Evolutionary conservation across 2,113 vertebrate species (phyloP).

Genomic region (Pionites leucogaster): DNA sequence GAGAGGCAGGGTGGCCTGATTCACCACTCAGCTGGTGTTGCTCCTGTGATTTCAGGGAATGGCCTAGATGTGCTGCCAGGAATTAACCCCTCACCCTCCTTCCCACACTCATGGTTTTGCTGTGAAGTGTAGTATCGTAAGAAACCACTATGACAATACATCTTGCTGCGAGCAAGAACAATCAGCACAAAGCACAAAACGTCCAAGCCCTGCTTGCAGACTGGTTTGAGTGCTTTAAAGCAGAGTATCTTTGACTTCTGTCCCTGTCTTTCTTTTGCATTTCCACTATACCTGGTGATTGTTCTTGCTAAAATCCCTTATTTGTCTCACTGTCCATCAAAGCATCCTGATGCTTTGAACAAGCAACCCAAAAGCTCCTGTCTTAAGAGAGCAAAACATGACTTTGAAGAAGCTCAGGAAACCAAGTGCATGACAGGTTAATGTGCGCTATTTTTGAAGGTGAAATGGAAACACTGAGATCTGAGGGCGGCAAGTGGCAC

Average conservation of each 20-base stretch:
- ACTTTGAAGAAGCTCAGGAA: background rate
- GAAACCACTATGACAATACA: background rate
- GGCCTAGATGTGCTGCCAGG: constrained; percentile 16
- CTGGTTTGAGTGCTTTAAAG: background rate
- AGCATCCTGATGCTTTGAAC: background rate
- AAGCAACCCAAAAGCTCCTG: background rate
- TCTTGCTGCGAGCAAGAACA: background rate
- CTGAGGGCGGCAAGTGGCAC: background rate
- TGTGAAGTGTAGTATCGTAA: background rate
- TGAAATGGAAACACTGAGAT: background rate
- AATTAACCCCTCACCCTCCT: background rate
- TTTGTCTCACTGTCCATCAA: background rate
- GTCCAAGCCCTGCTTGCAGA: background rate
- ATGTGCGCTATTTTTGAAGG: background rate
- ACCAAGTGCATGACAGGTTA: rapidly evolving
- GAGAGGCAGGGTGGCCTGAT: constrained; percentile 12
- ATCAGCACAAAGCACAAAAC: background rate
- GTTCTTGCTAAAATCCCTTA: background rate
- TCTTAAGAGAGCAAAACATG: background rate
- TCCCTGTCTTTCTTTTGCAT: background rate
- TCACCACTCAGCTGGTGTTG: background rate
- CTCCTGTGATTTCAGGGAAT: constrained; percentile 25
- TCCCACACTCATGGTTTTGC: background rate
- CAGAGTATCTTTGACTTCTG: background rate
- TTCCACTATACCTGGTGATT: background rate